A percentile compares a stretch with the other conserved stretches of the same genome.
Evolutionary conservation across 2,113 vertebrate genomes (phyloP).

Genomic region (Tamias sibiricus): DNA sequence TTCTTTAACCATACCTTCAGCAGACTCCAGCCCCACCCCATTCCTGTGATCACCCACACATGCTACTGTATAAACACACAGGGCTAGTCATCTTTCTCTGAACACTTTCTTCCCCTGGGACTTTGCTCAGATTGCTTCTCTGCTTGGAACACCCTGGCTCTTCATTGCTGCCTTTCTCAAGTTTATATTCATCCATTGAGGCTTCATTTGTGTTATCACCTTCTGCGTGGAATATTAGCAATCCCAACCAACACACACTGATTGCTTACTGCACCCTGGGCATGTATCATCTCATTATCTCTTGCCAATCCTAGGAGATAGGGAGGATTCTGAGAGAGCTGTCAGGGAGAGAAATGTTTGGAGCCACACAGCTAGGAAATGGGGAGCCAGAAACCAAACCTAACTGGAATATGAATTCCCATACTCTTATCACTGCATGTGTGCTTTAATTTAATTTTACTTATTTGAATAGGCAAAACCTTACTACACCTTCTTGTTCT

Average conservation of each 20-base stretch:
- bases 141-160: background rate
- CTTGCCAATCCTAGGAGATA: background rate
- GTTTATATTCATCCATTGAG: background rate
- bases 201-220: background rate
- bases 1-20: background rate
- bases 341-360: background rate
- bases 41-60: background rate
- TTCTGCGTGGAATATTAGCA: background rate
- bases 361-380: background rate
- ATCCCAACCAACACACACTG: background rate
- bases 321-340: background rate
- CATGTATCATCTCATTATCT: background rate
- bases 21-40: background rate
- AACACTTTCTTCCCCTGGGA: conserved; percentile 38
- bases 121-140: background rate
- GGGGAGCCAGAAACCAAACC: background rate
- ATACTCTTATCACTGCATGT: background rate
- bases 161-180: background rate
- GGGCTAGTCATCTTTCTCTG: conserved; percentile 14
- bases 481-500: background rate
- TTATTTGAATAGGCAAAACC: background rate
- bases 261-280: background rate
- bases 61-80: background rate
- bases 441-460: background rate
- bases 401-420: background rate